Evolutionary conservation across 2,113 vertebrate genomes (phyloP).

Genomic region (Vireo altiloquus): DNA sequence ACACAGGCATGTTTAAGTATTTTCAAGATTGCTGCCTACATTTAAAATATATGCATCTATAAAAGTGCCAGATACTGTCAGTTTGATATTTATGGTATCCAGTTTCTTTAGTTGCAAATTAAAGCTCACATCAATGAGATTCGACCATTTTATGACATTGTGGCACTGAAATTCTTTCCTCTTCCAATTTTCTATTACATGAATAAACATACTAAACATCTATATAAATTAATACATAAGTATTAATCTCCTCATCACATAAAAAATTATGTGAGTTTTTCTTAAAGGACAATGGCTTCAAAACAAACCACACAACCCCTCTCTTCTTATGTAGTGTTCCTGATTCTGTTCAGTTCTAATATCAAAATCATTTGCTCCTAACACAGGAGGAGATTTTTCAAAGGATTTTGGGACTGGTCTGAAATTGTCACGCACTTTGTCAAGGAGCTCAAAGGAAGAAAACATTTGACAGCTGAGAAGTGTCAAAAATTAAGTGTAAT

Average conservation of each 20-base stretch:
- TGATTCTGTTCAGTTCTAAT: not conserved
- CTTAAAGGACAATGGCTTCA: not conserved
- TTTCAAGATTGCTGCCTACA: constrained; percentile 19
- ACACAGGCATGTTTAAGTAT: constrained; percentile 15
- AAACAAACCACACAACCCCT: not conserved
- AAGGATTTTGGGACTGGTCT: not conserved
- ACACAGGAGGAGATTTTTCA: not conserved
- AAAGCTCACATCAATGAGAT: not conserved
- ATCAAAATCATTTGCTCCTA: not conserved
- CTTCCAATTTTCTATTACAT: not conserved
- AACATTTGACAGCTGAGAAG: not conserved
- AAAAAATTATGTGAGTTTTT: not conserved
- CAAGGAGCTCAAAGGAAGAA: not conserved
- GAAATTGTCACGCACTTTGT: not conserved
- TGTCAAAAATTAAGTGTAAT: not conserved
- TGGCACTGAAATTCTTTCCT: not conserved
- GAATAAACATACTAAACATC: not conserved
- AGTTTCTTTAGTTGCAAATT: not conserved
- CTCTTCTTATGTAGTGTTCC: not conserved
- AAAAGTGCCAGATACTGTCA: not conserved
- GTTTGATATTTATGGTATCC: not conserved
- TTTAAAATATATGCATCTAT: not conserved
- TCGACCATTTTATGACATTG: not conserved
- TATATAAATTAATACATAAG: not conserved
- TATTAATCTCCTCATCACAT: not conserved